Base-by-base conservation (phyloP, 1,140 invertebrate genomes). In the Drosophila virilis region DNA sequence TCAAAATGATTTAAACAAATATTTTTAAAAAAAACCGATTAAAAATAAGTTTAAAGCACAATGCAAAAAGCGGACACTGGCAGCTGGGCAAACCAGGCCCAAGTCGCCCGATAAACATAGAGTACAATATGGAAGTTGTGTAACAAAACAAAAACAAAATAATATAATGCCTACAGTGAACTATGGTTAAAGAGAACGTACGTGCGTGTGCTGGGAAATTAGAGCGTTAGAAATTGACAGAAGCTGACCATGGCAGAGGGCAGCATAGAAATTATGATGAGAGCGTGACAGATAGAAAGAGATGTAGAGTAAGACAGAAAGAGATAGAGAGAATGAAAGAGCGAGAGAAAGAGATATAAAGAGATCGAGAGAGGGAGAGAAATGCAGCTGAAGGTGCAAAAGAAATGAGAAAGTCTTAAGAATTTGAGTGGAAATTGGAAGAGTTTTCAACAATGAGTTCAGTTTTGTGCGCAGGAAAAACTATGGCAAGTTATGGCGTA, bases 401-500 rank as follows among this genome's bases (percentile, higher is more conserved):
- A 74, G 75, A 73, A 78, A 78, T 90, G 86, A 90, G 80, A 86
- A 90, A 90, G 85, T 90, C 85, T 55, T 82, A 45, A 86, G 81
- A 74, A 46, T 82, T 78, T 50, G 65, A 88, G 80, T 77, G 79
- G 64, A 80, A 85, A 74, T 77, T 62, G 52, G 38, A 62, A 54
- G 68, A 76, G 77, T 80, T 62, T 69, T 69, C 45, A 28, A 48
- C 68, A 82, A 76, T 86, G 67, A 88, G 82, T 88, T 88, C 76
- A 86, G 83, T 79, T 88, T 79, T 71, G 78, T 76, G 65, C 67
- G 46, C 60, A 55, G 68, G 54, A 69, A 88, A 75, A 86, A 84
- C 89, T 92, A 92, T 92, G 91, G 91, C 91, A 92, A 92, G 91
- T 92, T 84, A 92, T 92, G 91, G 91, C 91, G 79, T 78, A 73